Conservation (phyloP, 1,140 invertebrate genomes). For the Whitmania pigra region DNA sequence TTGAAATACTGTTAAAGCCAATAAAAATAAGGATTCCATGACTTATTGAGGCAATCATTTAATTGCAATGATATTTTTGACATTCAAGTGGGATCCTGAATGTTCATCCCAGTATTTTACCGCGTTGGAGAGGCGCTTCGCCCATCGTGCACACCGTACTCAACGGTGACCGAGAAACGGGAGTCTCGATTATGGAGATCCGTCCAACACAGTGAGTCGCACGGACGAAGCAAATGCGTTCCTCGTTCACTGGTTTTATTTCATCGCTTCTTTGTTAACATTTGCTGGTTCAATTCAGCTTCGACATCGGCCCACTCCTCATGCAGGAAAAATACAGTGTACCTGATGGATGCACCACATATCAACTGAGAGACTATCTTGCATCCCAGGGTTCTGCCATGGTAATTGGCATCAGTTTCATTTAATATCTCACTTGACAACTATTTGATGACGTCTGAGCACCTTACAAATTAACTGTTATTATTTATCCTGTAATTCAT, state of each 20-base stretch:
- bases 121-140: conserved; percentile 78
- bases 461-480: neutral
- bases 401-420: conserved; percentile 30
- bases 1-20: too few species aligned
- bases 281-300: conserved; percentile 42
- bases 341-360: conserved; percentile 50
- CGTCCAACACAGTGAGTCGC: conserved; percentile 55
- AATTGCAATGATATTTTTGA: too few species aligned
- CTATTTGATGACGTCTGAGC: too few species aligned
- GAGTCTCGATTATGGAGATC: conserved; percentile 77
- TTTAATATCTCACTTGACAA: neutral
- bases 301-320: conserved; percentile 75
- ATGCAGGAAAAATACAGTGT: conserved; percentile 53
- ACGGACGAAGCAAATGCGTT: neutral
- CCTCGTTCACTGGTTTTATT: neutral
- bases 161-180: conserved; percentile 66
- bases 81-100: conserved; percentile 53
- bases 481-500: neutral
- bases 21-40: too few species aligned
- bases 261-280: too few species aligned
- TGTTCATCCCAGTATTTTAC: conserved; percentile 76
- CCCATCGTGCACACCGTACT: conserved; percentile 71
- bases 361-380: conserved; percentile 54
- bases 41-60: too few species aligned
- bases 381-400: conserved; percentile 57